These are phyloP conservation scores for Hydroisotoma schaefferi DNA, from an alignment of 2,888 invertebrate species.

Conservation along the genomic window DNA sequence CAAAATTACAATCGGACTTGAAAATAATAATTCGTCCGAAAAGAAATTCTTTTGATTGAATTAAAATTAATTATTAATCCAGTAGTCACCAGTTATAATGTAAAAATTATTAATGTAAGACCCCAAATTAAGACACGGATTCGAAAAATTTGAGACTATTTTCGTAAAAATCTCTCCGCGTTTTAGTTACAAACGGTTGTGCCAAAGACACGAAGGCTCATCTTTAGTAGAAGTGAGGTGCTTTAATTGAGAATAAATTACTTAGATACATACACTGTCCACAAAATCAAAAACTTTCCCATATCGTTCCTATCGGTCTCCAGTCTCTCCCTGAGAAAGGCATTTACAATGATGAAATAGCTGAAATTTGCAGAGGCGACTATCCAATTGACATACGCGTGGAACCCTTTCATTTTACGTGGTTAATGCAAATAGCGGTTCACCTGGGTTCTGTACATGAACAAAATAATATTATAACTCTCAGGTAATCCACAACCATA, in stretches of 20 bases:
- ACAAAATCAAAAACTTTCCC: constrained; percentile 23
- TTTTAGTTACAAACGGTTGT: too few species aligned
- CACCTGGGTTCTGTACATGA: constrained; percentile 18
- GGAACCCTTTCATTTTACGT: constrained; percentile 23
- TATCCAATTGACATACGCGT: constrained; percentile 36
- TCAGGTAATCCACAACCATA: background rate
- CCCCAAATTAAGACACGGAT: too few species aligned
- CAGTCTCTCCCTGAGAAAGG: constrained; percentile 40
- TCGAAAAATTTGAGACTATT: too few species aligned
- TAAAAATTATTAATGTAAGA: too few species aligned
- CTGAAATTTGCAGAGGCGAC: constrained; percentile 31
- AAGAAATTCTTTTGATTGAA: too few species aligned
- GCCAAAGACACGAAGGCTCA: too few species aligned
- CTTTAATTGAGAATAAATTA: background rate
- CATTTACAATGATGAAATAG: constrained; percentile 38
- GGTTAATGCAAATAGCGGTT: constrained; percentile 21
- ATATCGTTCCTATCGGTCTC: constrained; percentile 9
- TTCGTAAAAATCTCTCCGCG: too few species aligned
- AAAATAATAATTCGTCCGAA: too few species aligned
- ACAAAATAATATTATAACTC: background rate
- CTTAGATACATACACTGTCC: constrained; percentile 31
- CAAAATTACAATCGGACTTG: too few species aligned
- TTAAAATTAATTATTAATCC: too few species aligned
- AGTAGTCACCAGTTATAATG: too few species aligned
- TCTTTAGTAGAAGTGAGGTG: too few species aligned